Evolutionary conservation across 2,797 vertebrate species (phyloP).

Genomic region (Chelon auratus): DNA sequence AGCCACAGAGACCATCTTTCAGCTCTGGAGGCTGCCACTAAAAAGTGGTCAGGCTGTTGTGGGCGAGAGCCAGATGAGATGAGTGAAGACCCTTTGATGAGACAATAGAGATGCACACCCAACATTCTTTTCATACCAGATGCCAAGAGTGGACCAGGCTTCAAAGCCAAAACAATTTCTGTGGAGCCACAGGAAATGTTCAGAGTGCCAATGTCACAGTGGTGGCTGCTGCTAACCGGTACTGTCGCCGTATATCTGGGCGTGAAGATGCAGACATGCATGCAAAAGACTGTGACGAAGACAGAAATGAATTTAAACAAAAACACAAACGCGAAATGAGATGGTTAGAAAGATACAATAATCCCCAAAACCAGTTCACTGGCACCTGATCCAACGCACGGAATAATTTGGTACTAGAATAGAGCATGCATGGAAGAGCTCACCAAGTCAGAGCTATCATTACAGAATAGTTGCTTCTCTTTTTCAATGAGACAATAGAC

Average conservation of each 20-base stretch:
- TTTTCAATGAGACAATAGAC: slow-evolving; percentile 48
- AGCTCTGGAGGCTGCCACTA: slow-evolving; percentile 4
- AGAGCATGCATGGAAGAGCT: slow-evolving; percentile 24
- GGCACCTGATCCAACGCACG: slow-evolving; percentile 60
- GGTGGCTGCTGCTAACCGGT: slow-evolving; percentile 1
- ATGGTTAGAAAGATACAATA: slow-evolving; percentile 47
- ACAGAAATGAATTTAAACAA: slow-evolving; percentile 28
- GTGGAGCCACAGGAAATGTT: slow-evolving; percentile 25
- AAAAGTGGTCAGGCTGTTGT: background rate
- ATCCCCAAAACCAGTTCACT: slow-evolving; percentile 37
- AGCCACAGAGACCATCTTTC: background rate
- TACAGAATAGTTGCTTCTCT: slow-evolving; percentile 48
- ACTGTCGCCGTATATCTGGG: slow-evolving; percentile 18
- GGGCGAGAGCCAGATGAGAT: slow-evolving; percentile 31
- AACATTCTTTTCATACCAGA: slow-evolving; percentile 61
- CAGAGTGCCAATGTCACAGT: slow-evolving; percentile 3
- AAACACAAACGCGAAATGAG: slow-evolving; percentile 47
- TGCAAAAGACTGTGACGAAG: slow-evolving; percentile 18
- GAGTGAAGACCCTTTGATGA: slow-evolving; percentile 29
- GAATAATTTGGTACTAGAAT: slow-evolving; percentile 52
- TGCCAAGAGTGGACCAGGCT: slow-evolving; percentile 20
- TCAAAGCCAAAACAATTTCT: slow-evolving; percentile 34
- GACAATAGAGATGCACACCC: slow-evolving; percentile 48
- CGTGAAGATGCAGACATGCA: slow-evolving; percentile 11
- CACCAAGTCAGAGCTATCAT: slow-evolving; percentile 60